Base-by-base conservation (phyloP, 35 echinoderm and acorn worm species). In the Diadema setosum region DNA sequence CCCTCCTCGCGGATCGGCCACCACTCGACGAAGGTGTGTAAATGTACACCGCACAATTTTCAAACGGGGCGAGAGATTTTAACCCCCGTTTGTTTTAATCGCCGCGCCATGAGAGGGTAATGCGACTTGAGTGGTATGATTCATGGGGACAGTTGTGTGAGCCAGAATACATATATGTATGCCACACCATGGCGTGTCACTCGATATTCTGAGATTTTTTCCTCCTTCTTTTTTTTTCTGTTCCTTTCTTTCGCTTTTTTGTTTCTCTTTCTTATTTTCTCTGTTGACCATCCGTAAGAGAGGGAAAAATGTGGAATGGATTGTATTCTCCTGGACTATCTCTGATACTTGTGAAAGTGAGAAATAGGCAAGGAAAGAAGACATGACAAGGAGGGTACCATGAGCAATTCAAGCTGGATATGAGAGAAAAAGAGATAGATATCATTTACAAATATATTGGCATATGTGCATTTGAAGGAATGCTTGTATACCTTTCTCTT, bases 121-220 rank as follows among this genome's bases (percentile, higher is more conserved):
- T 78, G 44, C 44, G 3, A 24, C 73, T 78, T n/a, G 73, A 78
- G 73, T 78, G 73, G 35, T 78, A 78, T 78, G 73, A 78, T 78
- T 78, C 73, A 78, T 78, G 25, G 35, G 17, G 29, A 41, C 73
- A 3, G 37, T 67, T 67, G 63, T 32, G 63, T 29, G 63, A 34
- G 37, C 2, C 27, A 67, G 63, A 18, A 34, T 6, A 15, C 15
- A 34, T 2, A 21, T 41, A 78, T 78, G 36, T 41, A 39, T 41
- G 73, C 73, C 29, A 44, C 35, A 20, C 16, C n/a, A 78, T 44
- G 40, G 44, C 40, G 44, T 14, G 73, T 41, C 39, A 78, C n/a
- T n/a, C 15, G 73, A 78, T 78, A 25, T 33, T 14, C 7, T 9
- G 73, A 4, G 33, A 44, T 44, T 60, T 59, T 59, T 59, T 1